Evolutionary conservation across 2,797 vertebrate genomes (phyloP).

Genomic region (Nannoperca obscura): DNA sequence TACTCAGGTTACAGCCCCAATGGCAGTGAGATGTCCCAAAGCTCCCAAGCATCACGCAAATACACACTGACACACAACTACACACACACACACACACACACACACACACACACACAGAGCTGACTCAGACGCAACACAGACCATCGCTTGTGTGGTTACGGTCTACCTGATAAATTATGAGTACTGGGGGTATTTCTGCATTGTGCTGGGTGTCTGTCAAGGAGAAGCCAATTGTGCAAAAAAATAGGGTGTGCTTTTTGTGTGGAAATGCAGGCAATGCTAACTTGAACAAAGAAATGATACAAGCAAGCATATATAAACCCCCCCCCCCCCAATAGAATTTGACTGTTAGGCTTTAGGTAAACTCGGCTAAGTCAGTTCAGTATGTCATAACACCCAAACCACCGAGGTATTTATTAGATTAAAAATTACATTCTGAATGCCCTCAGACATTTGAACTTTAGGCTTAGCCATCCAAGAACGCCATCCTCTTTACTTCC

Average conservation of each 20-base stretch:
- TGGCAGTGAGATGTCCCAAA: constrained; percentile 41
- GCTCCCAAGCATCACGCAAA: constrained; percentile 29
- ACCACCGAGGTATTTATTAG: constrained; percentile 48
- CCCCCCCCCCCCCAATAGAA: background rate
- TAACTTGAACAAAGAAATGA: constrained; percentile 21
- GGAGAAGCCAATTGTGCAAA: constrained; percentile 56
- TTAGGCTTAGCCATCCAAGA: constrained; percentile 16
- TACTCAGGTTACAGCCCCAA: constrained; percentile 55
- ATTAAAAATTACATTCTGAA: constrained; percentile 78
- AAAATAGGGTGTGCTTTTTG: constrained; percentile 62
- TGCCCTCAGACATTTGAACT: constrained; percentile 50
- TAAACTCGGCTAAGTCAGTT: constrained; percentile 53
- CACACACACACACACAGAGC: background rate
- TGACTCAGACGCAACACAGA: constrained; percentile 45
- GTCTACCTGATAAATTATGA: constrained; percentile 54
- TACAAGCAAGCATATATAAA: constrained; percentile 6
- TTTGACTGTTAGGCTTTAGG: constrained; percentile 43
- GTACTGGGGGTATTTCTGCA: constrained; percentile 48
- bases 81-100: background rate
- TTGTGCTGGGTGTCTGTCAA: constrained; percentile 49
- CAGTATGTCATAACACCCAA: constrained; percentile 32
- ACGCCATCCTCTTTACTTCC: constrained; percentile 26
- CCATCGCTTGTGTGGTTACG: constrained; percentile 27
- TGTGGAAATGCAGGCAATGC: constrained; percentile 44
- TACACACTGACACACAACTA: constrained; percentile 27